Conservation (phyloP, 2,797 vertebrate genomes). For the Micrastur ruficollis region DNA sequence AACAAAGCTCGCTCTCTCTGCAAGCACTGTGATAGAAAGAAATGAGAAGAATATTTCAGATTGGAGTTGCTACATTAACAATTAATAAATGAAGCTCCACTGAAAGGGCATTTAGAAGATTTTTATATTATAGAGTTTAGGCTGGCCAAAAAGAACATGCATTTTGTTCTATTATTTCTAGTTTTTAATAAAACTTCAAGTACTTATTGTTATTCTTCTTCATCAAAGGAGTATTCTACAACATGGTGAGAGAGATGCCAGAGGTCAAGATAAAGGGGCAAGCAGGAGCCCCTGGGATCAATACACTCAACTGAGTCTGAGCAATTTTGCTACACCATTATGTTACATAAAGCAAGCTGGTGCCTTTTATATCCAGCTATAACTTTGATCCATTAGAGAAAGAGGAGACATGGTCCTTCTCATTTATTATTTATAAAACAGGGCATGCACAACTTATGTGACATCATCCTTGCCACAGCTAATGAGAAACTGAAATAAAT, state of each 20-base stretch:
- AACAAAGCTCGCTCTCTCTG: slow-evolving; percentile 8
- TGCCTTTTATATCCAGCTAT: not conserved
- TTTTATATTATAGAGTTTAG: not conserved
- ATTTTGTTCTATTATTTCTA: not conserved
- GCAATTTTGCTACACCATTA: not conserved
- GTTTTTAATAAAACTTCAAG: not conserved
- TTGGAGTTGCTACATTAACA: not conserved
- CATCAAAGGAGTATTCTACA: not conserved
- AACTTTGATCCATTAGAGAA: slow-evolving; percentile 5
- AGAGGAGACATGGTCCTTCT: not conserved
- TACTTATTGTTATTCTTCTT: not conserved
- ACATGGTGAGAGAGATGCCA: not conserved
- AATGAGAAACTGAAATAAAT: slow-evolving; percentile 13
- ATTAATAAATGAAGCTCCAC: not conserved
- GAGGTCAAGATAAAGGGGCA: not conserved
- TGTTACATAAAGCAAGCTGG: not conserved
- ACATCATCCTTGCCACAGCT: slow-evolving; percentile 9
- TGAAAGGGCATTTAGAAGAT: not conserved
- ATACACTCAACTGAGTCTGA: not conserved
- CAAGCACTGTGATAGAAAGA: not conserved
- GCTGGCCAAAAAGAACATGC: not conserved
- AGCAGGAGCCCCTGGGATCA: not conserved
- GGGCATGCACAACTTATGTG: not conserved
- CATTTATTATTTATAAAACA: slow-evolving; percentile 5
- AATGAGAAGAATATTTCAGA: not conserved